A percentile compares a stretch with the other conserved stretches of the same genome.
Conservation (phyloP, 2,113 vertebrate species). For the Otis tarda region DNA sequence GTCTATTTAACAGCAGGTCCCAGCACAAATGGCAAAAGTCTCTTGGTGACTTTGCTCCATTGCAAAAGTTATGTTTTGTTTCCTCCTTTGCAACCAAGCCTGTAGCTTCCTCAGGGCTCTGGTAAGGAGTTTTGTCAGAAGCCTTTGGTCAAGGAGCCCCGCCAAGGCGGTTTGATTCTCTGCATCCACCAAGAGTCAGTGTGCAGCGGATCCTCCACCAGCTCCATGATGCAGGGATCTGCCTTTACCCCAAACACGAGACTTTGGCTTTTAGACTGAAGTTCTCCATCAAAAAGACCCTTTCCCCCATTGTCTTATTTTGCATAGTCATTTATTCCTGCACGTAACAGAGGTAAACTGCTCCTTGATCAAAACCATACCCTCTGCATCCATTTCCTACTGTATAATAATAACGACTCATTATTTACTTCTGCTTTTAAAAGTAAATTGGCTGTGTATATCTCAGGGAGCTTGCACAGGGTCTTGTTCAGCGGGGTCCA, state of each 20-base stretch:
- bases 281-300: background rate
- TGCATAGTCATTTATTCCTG: background rate
- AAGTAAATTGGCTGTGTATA: background rate
- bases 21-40: background rate
- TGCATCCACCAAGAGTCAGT: background rate
- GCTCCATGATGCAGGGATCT: accelerated
- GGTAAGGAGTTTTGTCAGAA: background rate
- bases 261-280: background rate
- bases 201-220: background rate
- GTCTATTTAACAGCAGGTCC: background rate
- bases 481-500: background rate
- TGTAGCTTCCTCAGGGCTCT: background rate
- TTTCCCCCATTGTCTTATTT: background rate
- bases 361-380: background rate
- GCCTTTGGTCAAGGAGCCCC: background rate
- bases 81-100: background rate
- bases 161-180: background rate
- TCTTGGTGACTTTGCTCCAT: background rate
- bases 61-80: background rate
- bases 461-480: background rate
- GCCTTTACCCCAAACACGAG: background rate
- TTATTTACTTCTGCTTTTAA: background rate
- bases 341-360: background rate
- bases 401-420: background rate
- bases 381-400: background rate